These are phyloP conservation scores for Pelagia noctiluca DNA, from an alignment of 30 jellyfish, hydroid and myxozoan species.

Conservation along the genomic window DNA sequence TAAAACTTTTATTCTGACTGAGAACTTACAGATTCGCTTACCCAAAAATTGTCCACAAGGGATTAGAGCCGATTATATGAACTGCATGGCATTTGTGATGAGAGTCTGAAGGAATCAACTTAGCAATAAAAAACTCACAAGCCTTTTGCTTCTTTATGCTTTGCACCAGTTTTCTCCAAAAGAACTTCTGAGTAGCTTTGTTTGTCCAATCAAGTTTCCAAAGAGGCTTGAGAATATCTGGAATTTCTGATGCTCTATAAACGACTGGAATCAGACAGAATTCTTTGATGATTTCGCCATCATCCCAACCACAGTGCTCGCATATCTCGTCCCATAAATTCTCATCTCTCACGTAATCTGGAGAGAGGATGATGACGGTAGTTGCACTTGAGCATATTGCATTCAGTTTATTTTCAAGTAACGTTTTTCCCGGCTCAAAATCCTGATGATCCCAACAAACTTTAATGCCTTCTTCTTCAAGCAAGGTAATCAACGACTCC, in stretches of 20 bases:
- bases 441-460: slow-evolving; percentile 77
- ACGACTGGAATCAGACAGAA: slow-evolving; percentile 46
- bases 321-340: slow-evolving; percentile 33
- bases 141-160: neutral
- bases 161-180: slow-evolving; percentile 54
- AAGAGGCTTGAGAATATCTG: slow-evolving; percentile 30
- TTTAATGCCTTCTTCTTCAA: slow-evolving; percentile 44
- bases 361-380: slow-evolving; percentile 35
- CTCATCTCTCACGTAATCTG: slow-evolving; percentile 44
- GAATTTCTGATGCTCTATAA: slow-evolving; percentile 25
- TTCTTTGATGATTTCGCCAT: slow-evolving; percentile 36
- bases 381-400: slow-evolving; percentile 58
- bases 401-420: slow-evolving; percentile 54
- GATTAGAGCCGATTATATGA: no score
- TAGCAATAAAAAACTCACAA: neutral
- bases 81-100: neutral
- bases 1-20: no score
- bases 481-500: slow-evolving; percentile 16
- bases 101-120: neutral
- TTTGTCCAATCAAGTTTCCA: slow-evolving; percentile 74
- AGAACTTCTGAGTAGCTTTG: slow-evolving; percentile 21
- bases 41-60: no score
- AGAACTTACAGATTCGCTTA: no score
- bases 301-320: slow-evolving; percentile 30
- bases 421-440: slow-evolving; percentile 67